A percentile compares a stretch with the other conserved stretches of the same genome.
These are phyloP conservation scores for Cyprinodon variegatus DNA, from an alignment of 2,113 vertebrate species.

Conservation along the genomic window DNA sequence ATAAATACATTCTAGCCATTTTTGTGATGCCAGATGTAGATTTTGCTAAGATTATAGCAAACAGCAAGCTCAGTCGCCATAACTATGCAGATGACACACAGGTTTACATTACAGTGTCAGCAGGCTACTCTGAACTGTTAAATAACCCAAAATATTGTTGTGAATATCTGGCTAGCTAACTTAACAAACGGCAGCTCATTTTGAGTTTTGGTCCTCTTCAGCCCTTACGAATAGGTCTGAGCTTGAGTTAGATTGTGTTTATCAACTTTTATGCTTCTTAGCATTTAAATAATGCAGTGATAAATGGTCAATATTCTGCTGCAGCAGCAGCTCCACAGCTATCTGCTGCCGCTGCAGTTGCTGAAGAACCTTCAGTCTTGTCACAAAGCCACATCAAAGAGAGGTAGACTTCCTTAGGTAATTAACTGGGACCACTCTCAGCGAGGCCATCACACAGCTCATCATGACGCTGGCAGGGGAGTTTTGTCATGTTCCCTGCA, in stretches of 20 bases:
- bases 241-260: constrained; percentile 64
- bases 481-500: constrained; percentile 31
- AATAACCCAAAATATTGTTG: constrained; percentile 6
- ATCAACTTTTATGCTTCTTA: constrained; percentile 65
- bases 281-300: constrained; percentile 62
- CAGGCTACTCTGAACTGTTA: too few relatives aligned
- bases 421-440: constrained; percentile 45
- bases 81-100: too few relatives aligned
- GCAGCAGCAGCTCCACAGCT: constrained; percentile 42
- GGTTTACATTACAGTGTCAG: too few relatives aligned
- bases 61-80: too few relatives aligned
- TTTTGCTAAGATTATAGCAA: too few relatives aligned
- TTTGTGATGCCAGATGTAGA: too few relatives aligned
- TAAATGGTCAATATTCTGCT: constrained; percentile 45
- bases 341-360: constrained; percentile 43
- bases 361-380: constrained; percentile 37
- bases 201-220: constrained; percentile 13
- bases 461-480: constrained; percentile 33
- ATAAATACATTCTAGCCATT: too few relatives aligned
- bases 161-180: constrained; percentile 39
- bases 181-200: constrained; percentile 30
- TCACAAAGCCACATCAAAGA: constrained; percentile 58
- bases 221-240: constrained; percentile 37
- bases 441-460: constrained; percentile 37
- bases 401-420: constrained; percentile 44